phyloP scores from a whole-genome alignment of 2,888 invertebrate species.

The Troilus luridus region DNA sequence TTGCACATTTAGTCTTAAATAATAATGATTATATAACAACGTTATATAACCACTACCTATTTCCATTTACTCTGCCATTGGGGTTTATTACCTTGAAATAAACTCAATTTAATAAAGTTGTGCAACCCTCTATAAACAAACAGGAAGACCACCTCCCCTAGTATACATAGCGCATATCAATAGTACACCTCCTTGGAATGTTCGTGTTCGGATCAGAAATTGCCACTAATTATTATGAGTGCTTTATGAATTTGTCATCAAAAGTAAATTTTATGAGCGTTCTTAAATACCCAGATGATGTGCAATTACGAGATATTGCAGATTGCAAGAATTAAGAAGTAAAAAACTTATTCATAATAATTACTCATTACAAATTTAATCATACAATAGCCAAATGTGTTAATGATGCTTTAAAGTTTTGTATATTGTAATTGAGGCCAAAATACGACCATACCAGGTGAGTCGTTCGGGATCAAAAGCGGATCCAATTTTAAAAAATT shows the following conservation, averaged over 20 bases:
- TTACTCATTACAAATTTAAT: too few relatives aligned
- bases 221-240: background rate
- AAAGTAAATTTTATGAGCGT: background rate
- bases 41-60: background rate
- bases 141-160: conserved; percentile 13
- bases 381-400: too few relatives aligned
- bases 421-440: too few relatives aligned
- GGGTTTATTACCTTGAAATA: background rate
- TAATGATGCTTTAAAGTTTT: too few relatives aligned
- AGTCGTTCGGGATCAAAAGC: too few relatives aligned
- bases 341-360: too few relatives aligned
- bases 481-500: too few relatives aligned
- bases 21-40: too few relatives aligned
- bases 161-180: conserved; percentile 7
- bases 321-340: too few relatives aligned
- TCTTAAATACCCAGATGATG: background rate
- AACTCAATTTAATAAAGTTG: background rate
- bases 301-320: background rate
- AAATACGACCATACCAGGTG: too few relatives aligned
- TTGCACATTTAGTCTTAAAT: too few relatives aligned
- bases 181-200: background rate
- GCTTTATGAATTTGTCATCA: background rate
- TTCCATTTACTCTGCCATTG: background rate
- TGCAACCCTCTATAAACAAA: conserved; percentile 23
- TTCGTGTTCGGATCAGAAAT: conserved; percentile 5